Conservation (phyloP, 1,140 invertebrate genomes). For the Agraylea sexmaculata region DNA sequence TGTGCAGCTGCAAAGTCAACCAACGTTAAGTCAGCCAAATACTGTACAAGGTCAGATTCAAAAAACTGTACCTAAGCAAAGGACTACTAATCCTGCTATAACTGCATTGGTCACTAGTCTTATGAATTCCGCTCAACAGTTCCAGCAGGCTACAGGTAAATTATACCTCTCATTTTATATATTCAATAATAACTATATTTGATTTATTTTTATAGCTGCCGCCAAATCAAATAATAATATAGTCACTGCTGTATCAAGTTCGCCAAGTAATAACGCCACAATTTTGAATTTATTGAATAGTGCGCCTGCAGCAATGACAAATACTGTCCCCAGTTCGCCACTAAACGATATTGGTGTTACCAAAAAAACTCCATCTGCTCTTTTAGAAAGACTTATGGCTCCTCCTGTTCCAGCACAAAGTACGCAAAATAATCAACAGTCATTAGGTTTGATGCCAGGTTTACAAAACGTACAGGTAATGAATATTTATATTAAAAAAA, state of each 20-base stretch:
- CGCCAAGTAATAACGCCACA: conserved; percentile 49
- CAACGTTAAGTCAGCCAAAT: conserved; percentile 4
- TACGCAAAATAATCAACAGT: conserved; percentile 44
- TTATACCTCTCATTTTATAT: conserved; percentile 7
- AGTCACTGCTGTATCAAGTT: too few species aligned
- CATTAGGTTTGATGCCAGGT: conserved; percentile 55
- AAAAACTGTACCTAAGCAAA: conserved; percentile 44
- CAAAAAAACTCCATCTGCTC: conserved; percentile 27
- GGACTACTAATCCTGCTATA: conserved; percentile 59
- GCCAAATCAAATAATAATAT: too few species aligned
- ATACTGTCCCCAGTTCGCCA: conserved; percentile 33
- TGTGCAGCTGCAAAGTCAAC: too few species aligned
- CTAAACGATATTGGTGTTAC: conserved; percentile 24
- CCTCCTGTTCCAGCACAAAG: conserved; percentile 26
- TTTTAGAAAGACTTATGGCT: conserved; percentile 33
- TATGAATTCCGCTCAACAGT: conserved; percentile 68
- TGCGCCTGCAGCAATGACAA: conserved; percentile 52
- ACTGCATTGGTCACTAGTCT: conserved; percentile 64
- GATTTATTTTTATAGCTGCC: too few species aligned
- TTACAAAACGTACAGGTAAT: conserved; percentile 63
- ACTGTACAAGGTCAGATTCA: conserved; percentile 26
- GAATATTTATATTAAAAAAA: too few species aligned
- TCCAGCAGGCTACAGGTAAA: conserved; percentile 51
- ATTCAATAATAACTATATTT: too few species aligned
- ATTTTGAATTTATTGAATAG: conserved; percentile 64